These are phyloP conservation scores for Neoascia interrupta DNA, from an alignment of 2,888 invertebrate species.

Conservation along the genomic window DNA sequence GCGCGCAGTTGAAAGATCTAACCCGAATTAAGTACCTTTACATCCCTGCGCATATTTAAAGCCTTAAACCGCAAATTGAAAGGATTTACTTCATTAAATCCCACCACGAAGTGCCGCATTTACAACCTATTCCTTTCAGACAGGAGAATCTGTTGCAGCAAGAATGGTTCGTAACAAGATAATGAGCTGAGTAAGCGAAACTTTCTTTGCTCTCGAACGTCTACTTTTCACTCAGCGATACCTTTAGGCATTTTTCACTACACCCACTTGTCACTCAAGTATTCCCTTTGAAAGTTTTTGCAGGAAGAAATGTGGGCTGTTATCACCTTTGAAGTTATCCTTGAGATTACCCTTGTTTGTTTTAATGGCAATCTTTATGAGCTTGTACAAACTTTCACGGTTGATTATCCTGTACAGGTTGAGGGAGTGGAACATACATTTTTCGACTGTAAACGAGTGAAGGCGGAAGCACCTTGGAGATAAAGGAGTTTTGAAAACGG, in stretches of 20 bases:
- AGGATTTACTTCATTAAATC: slow-evolving; percentile 48
- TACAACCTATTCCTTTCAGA: background rate
- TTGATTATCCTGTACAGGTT: slow-evolving; percentile 63
- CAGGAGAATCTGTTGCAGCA: no score
- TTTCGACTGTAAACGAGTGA: no score
- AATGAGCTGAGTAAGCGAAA: slow-evolving; percentile 50
- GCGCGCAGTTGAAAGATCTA: slow-evolving; percentile 1
- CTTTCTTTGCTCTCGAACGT: slow-evolving; percentile 9
- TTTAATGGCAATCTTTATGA: slow-evolving; percentile 65
- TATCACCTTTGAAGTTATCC: slow-evolving; percentile 68
- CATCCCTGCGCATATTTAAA: background rate
- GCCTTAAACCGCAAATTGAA: slow-evolving; percentile 12
- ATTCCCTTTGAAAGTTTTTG: slow-evolving; percentile 51
- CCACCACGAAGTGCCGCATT: slow-evolving; percentile 7
- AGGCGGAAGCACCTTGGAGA: no score
- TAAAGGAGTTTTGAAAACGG: no score
- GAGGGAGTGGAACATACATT: no score
- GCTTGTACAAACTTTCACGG: slow-evolving; percentile 63
- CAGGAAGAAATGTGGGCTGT: no score
- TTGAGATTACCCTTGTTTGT: slow-evolving; percentile 59
- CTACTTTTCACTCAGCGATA: slow-evolving; percentile 19
- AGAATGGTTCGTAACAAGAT: slow-evolving; percentile 32
- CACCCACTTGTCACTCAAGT: slow-evolving; percentile 53
- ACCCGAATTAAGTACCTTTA: background rate
- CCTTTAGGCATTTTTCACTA: slow-evolving; percentile 33